A percentile compares a stretch with the other conserved stretches of the same genome.
Conservation (phyloP, 2,113 vertebrate species). For the Myiozetetes cayanensis region DNA sequence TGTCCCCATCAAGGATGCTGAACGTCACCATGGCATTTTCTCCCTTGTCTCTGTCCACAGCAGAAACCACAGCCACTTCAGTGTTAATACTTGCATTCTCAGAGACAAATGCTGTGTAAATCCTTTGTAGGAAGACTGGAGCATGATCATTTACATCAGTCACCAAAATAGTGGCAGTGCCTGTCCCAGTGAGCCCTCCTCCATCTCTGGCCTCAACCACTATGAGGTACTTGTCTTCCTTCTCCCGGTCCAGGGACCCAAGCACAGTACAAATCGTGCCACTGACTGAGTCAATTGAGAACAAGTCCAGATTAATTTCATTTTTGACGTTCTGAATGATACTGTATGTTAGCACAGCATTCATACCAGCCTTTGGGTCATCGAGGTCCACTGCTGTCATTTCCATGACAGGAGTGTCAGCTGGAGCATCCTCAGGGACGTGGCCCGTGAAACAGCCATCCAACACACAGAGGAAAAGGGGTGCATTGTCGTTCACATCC, state of each 20-base stretch:
- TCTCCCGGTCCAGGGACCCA: constrained; percentile 82
- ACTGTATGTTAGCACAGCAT: constrained; percentile 83
- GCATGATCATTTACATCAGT: constrained; percentile 88
- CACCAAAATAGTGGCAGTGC: constrained; percentile 85
- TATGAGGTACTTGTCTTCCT: constrained; percentile 79
- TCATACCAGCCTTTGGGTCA: constrained; percentile 80
- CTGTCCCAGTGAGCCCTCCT: constrained; percentile 84
- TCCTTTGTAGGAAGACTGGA: constrained; percentile 82
- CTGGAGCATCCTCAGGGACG: constrained; percentile 82
- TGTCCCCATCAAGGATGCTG: constrained; percentile 84
- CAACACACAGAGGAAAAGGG: constrained; percentile 80
- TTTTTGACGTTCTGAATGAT: constrained; percentile 86
- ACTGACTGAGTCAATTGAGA: constrained; percentile 81
- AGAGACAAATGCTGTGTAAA: constrained; percentile 77
- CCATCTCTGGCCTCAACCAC: constrained; percentile 87
- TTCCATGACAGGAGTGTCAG: constrained; percentile 85
- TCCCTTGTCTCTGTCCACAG: constrained; percentile 82
- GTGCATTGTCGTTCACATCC: constrained; percentile 84
- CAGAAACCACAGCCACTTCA: constrained; percentile 80
- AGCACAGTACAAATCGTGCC: constrained; percentile 85
- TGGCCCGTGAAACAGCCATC: constrained; percentile 81
- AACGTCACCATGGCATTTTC: constrained; percentile 85
- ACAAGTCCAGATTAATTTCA: constrained; percentile 86
- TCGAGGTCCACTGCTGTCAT: constrained; percentile 86
- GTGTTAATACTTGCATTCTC: constrained; percentile 82